These are phyloP conservation scores for Labeo rohita DNA, from an alignment of 2,113 vertebrate species.

Conservation along the genomic window DNA sequence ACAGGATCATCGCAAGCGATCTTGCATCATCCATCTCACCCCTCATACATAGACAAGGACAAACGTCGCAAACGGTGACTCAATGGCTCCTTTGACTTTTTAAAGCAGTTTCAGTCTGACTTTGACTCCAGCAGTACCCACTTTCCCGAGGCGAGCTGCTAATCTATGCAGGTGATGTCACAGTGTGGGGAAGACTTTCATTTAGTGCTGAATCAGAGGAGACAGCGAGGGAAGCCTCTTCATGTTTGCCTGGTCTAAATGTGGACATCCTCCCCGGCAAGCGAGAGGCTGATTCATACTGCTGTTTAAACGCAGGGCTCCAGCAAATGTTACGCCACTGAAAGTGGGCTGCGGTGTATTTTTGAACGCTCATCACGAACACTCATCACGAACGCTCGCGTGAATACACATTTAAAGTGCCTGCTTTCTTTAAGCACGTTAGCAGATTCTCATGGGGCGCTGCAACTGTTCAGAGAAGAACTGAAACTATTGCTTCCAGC, in stretches of 20 bases:
- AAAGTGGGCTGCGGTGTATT: slow-evolving; percentile 46
- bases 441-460: slow-evolving; percentile 4
- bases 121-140: neutral
- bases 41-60: neutral
- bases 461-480: slow-evolving; percentile 22
- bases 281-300: slow-evolving; percentile 49
- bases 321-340: slow-evolving; percentile 30
- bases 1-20: neutral
- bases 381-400: slow-evolving; percentile 26
- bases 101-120: neutral
- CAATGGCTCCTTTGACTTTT: neutral
- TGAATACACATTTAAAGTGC: neutral
- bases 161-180: slow-evolving; percentile 48
- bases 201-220: slow-evolving; percentile 51
- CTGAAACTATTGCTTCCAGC: slow-evolving; percentile 28
- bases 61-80: neutral
- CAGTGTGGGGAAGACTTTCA: slow-evolving; percentile 43
- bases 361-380: slow-evolving; percentile 35
- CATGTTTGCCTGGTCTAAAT: slow-evolving; percentile 53
- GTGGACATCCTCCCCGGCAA: slow-evolving; percentile 48
- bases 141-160: slow-evolving; percentile 24
- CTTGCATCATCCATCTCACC: neutral
- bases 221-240: slow-evolving; percentile 58
- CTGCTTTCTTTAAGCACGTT: neutral
- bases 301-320: slow-evolving; percentile 2